Evolutionary conservation across 2,888 invertebrate genomes (phyloP).

Genomic region (Allophyes oxyacanthae): DNA sequence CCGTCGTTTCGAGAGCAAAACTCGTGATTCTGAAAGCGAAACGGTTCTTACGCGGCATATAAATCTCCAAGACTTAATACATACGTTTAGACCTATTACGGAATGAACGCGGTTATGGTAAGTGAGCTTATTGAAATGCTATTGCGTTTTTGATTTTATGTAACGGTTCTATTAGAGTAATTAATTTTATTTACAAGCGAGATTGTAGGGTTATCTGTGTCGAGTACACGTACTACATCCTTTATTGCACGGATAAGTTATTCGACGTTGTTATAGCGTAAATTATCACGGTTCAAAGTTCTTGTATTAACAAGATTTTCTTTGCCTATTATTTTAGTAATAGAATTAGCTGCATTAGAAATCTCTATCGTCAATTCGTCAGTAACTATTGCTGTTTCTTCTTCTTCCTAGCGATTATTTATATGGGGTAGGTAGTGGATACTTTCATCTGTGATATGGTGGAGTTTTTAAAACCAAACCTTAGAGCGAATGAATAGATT

Average conservation of each 20-base stretch:
- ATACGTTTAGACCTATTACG: conserved; percentile 59
- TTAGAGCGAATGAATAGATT: too few relatives aligned
- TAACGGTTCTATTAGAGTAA: conserved; percentile 39
- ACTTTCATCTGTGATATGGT: too few relatives aligned
- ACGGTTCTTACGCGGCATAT: conserved; percentile 61
- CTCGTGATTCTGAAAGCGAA: conserved; percentile 84
- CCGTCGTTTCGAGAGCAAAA: conserved; percentile 80
- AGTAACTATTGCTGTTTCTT: too few relatives aligned
- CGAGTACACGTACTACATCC: conserved; percentile 23
- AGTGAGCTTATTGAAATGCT: conserved; percentile 52
- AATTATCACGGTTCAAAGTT: not conserved
- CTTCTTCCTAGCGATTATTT: too few relatives aligned
- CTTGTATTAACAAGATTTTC: not conserved
- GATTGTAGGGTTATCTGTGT: conserved; percentile 23
- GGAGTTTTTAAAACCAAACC: too few relatives aligned
- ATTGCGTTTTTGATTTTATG: conserved; percentile 56
- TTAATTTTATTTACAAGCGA: conserved; percentile 45
- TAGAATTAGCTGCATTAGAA: too few relatives aligned
- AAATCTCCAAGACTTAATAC: conserved; percentile 57
- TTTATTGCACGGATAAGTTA: conserved; percentile 18
- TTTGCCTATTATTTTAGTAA: not conserved
- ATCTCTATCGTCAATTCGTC: too few relatives aligned
- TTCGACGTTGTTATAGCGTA: conserved; percentile 7
- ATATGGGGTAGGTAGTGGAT: too few relatives aligned
- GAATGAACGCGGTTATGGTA: conserved; percentile 56